Evolutionary conservation across 2,888 invertebrate species (phyloP), one percentile per base, ranked within the genome.

Genomic region (Gisinianus flammeolus): DNA sequence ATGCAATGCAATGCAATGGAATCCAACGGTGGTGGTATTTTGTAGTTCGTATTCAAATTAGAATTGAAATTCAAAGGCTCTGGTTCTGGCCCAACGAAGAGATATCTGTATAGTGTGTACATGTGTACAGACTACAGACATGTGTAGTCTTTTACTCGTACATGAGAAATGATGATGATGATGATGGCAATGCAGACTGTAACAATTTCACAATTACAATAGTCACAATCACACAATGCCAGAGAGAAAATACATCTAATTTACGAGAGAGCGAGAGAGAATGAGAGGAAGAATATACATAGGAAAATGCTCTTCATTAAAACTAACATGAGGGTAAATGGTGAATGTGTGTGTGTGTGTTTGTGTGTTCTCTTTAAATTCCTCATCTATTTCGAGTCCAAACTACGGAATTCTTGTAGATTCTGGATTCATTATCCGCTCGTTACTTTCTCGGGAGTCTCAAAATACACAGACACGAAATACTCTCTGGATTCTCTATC

Each of bases 291-390:
- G n/a, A n/a, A n/a, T n/a, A n/a, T n/a, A n/a, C n/a, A n/a, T 44
- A 44, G 44, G 16, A 44, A 44, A 44, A 62, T 62, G 22, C 62
- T 26, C 26, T 62, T 62, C 62, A 62, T 62, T 62, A 62, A 62
- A 62, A 62, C 28, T 62, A 62, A 26, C 58, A 58, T 58, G 58
- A 26, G 3, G 62, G 24, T 62, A 6, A 44, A 44, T 26, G 62
- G 24, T 26, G 28, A 26, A 62, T 44, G 58, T 58, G 22, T 1
- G 44, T 58, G 58, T 58, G 22, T n/a, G 22, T 2, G 22, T 58
- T 58, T 62, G 62, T 62, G 26, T 22, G 54, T 62, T 22, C 62
- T 26, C 26, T 26, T 62, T 26, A 12, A 62, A 62, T 62, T 62
- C 26, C 56, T 62, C n/a, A 28, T 62, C 62, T 26, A 4, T 8